Evolutionary conservation across 2,797 vertebrate genomes (phyloP).

Genomic region (Knipowitschia caucasica): DNA sequence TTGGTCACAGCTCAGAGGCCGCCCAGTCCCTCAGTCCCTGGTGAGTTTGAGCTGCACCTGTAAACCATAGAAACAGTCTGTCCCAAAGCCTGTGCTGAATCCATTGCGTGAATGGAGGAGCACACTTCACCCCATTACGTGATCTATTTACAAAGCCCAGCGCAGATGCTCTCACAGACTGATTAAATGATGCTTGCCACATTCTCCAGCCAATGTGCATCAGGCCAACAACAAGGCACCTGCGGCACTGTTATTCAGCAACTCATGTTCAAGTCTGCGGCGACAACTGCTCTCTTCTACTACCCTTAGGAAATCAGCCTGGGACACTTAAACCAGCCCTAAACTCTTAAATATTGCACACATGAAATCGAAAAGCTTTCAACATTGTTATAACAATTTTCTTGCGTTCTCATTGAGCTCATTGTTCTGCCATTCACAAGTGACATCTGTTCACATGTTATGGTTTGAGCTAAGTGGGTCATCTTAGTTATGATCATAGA

Average conservation of each 20-base stretch:
- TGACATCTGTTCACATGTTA: too few relatives aligned
- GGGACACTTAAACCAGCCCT: too few relatives aligned
- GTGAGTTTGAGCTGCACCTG: conserved; percentile 45
- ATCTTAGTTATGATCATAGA: too few relatives aligned
- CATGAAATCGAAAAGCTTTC: too few relatives aligned
- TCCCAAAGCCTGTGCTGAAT: conserved; percentile 42
- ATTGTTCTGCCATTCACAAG: too few relatives aligned
- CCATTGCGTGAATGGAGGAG: conserved; percentile 32
- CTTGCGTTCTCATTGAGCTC: too few relatives aligned
- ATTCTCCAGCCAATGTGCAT: conserved; percentile 28
- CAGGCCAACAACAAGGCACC: conserved; percentile 36
- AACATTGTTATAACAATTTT: too few relatives aligned
- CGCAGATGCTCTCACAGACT: conserved; percentile 53
- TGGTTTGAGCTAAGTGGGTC: too few relatives aligned
- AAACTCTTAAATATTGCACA: too few relatives aligned
- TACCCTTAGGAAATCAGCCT: background rate
- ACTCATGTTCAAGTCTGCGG: conserved; percentile 13
- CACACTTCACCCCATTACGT: conserved; percentile 49
- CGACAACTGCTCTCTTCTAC: conserved; percentile 15
- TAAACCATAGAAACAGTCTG: conserved; percentile 32
- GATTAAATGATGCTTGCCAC: conserved; percentile 62
- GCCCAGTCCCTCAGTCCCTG: conserved; percentile 37
- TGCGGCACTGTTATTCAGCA: conserved; percentile 31
- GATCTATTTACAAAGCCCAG: conserved; percentile 56
- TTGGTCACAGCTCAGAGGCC: conserved; percentile 28